phyloP scores from a whole-genome alignment of 2,888 invertebrate species.

The Amphimallon solstitiale region DNA sequence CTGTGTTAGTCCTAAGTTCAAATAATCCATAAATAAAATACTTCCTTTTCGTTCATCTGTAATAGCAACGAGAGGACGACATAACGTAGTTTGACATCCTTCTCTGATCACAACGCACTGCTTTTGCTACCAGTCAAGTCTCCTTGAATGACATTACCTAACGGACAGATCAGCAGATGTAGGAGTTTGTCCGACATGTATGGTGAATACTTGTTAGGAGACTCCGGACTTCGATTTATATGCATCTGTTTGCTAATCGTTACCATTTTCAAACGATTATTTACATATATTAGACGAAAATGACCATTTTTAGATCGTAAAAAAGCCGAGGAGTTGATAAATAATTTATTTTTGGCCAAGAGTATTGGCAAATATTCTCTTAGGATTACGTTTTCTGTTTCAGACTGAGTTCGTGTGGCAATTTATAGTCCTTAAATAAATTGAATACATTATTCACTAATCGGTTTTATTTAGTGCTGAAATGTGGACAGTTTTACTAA shows the following conservation, averaged over 20 bases:
- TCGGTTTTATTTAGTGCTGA: too few species aligned
- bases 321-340: slow-evolving; percentile 27
- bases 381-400: background rate
- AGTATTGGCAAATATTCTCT: slow-evolving; percentile 1
- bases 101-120: slow-evolving; percentile 27
- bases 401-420: background rate
- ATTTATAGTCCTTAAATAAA: slow-evolving; percentile 25
- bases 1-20: slow-evolving; percentile 43
- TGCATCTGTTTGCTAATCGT: slow-evolving; percentile 40
- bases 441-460: slow-evolving; percentile 3
- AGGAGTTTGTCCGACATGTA: slow-evolving; percentile 45
- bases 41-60: slow-evolving; percentile 44
- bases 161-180: slow-evolving; percentile 45
- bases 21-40: slow-evolving; percentile 47
- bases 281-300: slow-evolving; percentile 35
- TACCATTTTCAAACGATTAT: slow-evolving; percentile 36
- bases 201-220: slow-evolving; percentile 41
- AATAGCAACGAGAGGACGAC: slow-evolving; percentile 30
- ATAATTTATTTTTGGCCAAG: slow-evolving; percentile 32
- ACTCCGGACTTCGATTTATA: slow-evolving; percentile 32
- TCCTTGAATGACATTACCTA: slow-evolving; percentile 43
- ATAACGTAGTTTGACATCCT: slow-evolving; percentile 37
- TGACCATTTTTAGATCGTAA: slow-evolving; percentile 33
- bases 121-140: slow-evolving; percentile 14
- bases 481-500: too few species aligned